phyloP scores from a whole-genome alignment of 2,797 vertebrate species.

The Takifugu ocellatus region DNA sequence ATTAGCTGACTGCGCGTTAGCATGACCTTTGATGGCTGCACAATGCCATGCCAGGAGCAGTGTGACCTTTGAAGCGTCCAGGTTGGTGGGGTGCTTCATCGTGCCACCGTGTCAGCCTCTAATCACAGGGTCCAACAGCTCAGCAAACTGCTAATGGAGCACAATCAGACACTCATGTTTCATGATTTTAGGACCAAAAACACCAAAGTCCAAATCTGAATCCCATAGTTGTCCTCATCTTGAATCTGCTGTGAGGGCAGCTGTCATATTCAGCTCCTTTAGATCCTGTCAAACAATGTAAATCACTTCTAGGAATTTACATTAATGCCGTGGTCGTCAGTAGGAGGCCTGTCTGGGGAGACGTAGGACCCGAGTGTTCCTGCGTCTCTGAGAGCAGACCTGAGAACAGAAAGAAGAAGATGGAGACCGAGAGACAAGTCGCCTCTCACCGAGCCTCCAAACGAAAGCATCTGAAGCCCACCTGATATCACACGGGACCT shows the following conservation, averaged over 20 bases:
- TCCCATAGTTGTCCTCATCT: conserved; percentile 94
- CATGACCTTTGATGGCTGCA: not conserved
- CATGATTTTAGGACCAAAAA: not conserved
- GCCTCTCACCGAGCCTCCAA: conserved; percentile 24
- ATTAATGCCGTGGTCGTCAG: no score
- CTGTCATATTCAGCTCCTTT: conserved; percentile 91
- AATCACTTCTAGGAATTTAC: no score
- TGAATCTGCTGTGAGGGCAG: conserved; percentile 86
- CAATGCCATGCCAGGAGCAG: not conserved
- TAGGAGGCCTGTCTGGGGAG: conserved; percentile 14
- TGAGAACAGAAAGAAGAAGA: conserved; percentile 16
- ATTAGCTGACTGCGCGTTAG: not conserved
- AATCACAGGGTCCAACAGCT: conserved; percentile 89
- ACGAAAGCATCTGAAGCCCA: no score
- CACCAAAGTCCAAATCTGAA: conserved; percentile 33
- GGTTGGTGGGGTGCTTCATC: conserved; percentile 88
- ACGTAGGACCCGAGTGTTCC: conserved; percentile 14
- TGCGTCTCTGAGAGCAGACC: conserved; percentile 44
- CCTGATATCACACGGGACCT: no score
- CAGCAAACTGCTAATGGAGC: conserved; percentile 81
- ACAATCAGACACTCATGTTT: conserved; percentile 4
- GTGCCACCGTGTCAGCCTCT: conserved; percentile 86
- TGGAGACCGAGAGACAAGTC: conserved; percentile 45
- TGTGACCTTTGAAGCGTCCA: conserved; percentile 88
- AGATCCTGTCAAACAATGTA: conserved; percentile 66